Percentiles rank a stretch among this genome's conserved stretches.
Evolutionary conservation across 1,140 invertebrate species (phyloP).

Genomic region (Heterodera carotae): DNA sequence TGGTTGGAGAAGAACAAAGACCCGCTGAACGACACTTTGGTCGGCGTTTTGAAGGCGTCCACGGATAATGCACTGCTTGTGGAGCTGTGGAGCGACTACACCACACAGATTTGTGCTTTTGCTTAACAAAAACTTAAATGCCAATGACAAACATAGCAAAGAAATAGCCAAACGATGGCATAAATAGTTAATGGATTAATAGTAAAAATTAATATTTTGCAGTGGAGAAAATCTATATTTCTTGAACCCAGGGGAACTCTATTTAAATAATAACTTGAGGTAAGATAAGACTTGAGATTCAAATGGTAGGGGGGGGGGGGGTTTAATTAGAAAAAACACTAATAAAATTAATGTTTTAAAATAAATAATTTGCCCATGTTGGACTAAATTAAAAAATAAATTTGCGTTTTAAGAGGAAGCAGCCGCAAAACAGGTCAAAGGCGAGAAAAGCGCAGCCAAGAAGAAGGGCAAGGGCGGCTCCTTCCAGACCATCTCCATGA

Average conservation of each 20-base stretch:
- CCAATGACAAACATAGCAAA: too few relatives aligned
- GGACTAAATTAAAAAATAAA: background rate
- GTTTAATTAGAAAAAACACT: too few relatives aligned
- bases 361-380: background rate
- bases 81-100: constrained; percentile 60
- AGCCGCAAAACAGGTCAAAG: constrained; percentile 45
- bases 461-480: constrained; percentile 38
- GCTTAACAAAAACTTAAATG: background rate
- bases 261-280: too few relatives aligned
- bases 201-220: too few relatives aligned
- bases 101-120: constrained; percentile 47
- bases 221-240: too few relatives aligned
- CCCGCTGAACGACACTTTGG: constrained; percentile 89
- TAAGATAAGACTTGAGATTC: too few relatives aligned
- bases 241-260: too few relatives aligned
- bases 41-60: constrained; percentile 77
- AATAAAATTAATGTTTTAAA: background rate
- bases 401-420: constrained; percentile 70
- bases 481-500: constrained; percentile 28
- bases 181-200: too few relatives aligned
- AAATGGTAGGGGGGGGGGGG: too few relatives aligned
- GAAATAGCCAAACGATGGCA: too few relatives aligned
- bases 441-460: constrained; percentile 23
- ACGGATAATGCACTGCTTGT: constrained; percentile 57
- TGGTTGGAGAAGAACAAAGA: constrained; percentile 99